These are phyloP conservation scores for Hydropsyche betteni DNA, from an alignment of 2,888 invertebrate species.

Conservation along the genomic window DNA sequence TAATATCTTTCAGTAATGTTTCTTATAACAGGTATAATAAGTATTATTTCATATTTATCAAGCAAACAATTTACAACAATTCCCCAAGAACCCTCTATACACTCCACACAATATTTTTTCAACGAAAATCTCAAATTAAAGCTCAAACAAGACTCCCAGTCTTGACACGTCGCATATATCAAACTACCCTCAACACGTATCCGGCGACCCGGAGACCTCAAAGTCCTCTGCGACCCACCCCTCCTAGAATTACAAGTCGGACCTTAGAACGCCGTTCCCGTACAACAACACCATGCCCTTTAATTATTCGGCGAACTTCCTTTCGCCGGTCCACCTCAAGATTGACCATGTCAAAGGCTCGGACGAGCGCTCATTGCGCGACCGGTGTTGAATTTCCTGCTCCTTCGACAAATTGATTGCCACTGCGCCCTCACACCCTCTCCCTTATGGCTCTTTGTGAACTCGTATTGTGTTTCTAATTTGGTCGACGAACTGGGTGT, in stretches of 20 bases:
- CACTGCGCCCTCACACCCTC: constrained; percentile 11
- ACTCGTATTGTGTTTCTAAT: constrained; percentile 52
- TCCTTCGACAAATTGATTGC: constrained; percentile 48
- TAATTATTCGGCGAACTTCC: constrained; percentile 49
- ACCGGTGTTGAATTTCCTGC: constrained; percentile 37
- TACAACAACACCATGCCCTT: constrained; percentile 38
- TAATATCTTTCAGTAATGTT: too few species aligned
- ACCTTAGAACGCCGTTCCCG: background rate
- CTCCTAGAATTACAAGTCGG: constrained; percentile 39
- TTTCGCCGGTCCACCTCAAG: constrained; percentile 45
- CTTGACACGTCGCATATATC: constrained; percentile 29
- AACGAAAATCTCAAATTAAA: constrained; percentile 2
- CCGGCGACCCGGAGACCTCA: constrained; percentile 26
- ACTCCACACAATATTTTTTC: background rate
- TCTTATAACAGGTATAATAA: too few species aligned
- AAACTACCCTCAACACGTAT: constrained; percentile 22
- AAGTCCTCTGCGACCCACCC: constrained; percentile 17
- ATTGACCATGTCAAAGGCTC: constrained; percentile 52
- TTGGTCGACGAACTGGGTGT: constrained; percentile 40
- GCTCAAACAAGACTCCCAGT: background rate
- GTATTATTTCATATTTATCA: too few species aligned
- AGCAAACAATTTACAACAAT: too few species aligned
- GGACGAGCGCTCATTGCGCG: constrained; percentile 38
- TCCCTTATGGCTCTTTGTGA: constrained; percentile 44
- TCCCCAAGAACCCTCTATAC: too few species aligned